phyloP scores from a whole-genome alignment of 2,888 invertebrate species.

The Hypsopygia costalis region DNA sequence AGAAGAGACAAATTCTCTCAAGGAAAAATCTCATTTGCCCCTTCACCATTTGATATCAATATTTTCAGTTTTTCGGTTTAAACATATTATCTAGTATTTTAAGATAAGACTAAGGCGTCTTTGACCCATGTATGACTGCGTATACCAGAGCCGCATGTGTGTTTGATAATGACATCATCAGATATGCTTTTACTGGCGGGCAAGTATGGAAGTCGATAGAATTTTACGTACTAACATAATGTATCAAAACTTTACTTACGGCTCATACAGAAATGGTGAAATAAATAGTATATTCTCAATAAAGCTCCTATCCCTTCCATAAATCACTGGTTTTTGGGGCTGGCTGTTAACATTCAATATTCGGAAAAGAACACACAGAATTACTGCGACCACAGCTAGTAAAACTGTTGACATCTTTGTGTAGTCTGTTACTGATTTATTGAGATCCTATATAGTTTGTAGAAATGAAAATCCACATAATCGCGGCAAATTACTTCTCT shows the following conservation, averaged over 20 bases:
- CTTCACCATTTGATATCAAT: too few species aligned
- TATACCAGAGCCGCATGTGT: too few species aligned
- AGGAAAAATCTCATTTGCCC: too few species aligned
- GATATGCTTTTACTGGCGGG: too few species aligned
- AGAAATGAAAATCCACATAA: slow-evolving; percentile 50
- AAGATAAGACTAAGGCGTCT: too few species aligned
- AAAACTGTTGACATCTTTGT: slow-evolving; percentile 88
- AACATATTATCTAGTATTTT: too few species aligned
- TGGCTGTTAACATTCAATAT: slow-evolving; percentile 92
- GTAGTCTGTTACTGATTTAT: slow-evolving; percentile 18
- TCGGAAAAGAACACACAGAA: slow-evolving; percentile 90
- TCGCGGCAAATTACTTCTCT: slow-evolving; percentile 36
- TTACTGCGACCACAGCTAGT: slow-evolving; percentile 89
- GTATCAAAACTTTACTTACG: slow-evolving; percentile 83
- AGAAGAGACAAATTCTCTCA: too few species aligned
- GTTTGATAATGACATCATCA: not conserved
- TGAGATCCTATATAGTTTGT: slow-evolving; percentile 17
- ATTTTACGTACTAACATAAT: too few species aligned
- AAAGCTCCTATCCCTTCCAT: slow-evolving; percentile 88
- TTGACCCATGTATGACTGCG: too few species aligned
- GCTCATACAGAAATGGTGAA: slow-evolving; percentile 88
- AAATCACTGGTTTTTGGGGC: slow-evolving; percentile 88
- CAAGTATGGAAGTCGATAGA: too few species aligned
- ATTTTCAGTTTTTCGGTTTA: too few species aligned
- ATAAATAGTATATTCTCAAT: slow-evolving; percentile 89